phyloP scores from a whole-genome alignment of 2,888 invertebrate species.

The Pristionchus exspectatus region DNA sequence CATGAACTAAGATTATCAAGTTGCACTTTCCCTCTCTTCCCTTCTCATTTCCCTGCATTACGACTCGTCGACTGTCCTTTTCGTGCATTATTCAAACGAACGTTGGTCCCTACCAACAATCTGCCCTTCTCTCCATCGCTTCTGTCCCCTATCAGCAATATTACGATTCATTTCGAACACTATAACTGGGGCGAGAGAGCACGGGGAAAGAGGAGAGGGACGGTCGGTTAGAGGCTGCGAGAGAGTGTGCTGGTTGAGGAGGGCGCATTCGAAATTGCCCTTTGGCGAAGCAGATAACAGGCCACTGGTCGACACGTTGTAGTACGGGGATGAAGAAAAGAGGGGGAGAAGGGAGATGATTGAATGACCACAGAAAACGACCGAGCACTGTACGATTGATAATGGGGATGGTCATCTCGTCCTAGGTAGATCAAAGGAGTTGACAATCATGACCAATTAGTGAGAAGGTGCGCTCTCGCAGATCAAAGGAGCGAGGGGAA shows the following conservation, averaged over 20 bases:
- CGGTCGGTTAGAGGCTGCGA: background rate
- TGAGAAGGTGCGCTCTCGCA: too few species aligned
- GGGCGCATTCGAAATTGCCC: background rate
- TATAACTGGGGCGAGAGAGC: background rate
- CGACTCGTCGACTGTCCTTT: background rate
- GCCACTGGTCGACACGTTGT: background rate
- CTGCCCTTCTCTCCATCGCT: background rate
- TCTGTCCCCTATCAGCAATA: background rate
- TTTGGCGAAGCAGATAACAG: conserved; percentile 38
- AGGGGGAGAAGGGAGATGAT: background rate
- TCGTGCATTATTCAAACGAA: conserved; percentile 2
- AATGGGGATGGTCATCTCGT: background rate
- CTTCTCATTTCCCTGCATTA: background rate
- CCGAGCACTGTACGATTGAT: background rate
- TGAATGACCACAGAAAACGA: background rate
- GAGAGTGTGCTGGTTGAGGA: too few species aligned
- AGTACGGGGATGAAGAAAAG: background rate
- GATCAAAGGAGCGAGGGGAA: too few species aligned
- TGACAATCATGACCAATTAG: too few species aligned
- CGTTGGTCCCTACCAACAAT: background rate
- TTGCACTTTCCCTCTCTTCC: background rate
- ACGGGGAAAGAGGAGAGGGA: background rate
- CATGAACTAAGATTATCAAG: background rate
- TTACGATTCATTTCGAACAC: conserved; percentile 32
- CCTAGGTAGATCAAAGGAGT: too few species aligned